phyloP scores from a whole-genome alignment of 2,113 vertebrate genomes.

The Stegastes partitus region DNA sequence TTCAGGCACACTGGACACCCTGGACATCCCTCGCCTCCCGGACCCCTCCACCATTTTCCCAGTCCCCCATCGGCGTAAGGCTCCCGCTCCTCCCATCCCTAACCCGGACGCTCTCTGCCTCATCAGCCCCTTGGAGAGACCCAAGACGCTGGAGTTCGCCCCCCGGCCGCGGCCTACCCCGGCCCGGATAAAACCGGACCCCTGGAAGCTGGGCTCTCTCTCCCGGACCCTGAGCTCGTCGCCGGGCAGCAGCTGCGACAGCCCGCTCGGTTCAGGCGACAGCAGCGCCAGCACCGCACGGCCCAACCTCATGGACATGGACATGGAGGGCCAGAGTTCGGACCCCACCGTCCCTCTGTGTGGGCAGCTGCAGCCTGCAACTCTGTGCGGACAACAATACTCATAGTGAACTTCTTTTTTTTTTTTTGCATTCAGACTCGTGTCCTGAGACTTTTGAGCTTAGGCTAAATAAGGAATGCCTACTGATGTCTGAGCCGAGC shows the following conservation, averaged over 20 bases:
- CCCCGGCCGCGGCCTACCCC: constrained; percentile 89
- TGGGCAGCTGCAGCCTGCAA: constrained; percentile 65
- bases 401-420: constrained; percentile 48
- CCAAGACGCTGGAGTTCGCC: constrained; percentile 91
- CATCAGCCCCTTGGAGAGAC: constrained; percentile 83
- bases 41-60: constrained; percentile 85
- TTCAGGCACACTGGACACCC: constrained; percentile 81
- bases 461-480: constrained; percentile 14
- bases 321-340: constrained; percentile 90
- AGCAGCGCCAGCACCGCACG: constrained; percentile 68
- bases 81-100: constrained; percentile 72
- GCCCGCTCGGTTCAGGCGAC: constrained; percentile 84
- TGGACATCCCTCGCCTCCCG: constrained; percentile 86
- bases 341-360: constrained; percentile 91
- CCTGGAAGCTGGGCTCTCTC: constrained; percentile 90
- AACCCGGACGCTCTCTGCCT: constrained; percentile 37
- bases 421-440: constrained; percentile 10
- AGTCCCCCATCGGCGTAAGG: constrained; percentile 80
- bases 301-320: constrained; percentile 91
- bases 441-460: constrained; percentile 22
- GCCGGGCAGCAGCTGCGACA: constrained; percentile 87
- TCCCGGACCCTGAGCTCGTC: constrained; percentile 87
- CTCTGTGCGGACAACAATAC: constrained; percentile 78
- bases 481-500: constrained; percentile 67
- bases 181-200: constrained; percentile 85